Percentiles rank a stretch among this genome's conserved stretches.
Conservation (phyloP, 1,140 invertebrate species). For the Drosophila suzukii region DNA sequence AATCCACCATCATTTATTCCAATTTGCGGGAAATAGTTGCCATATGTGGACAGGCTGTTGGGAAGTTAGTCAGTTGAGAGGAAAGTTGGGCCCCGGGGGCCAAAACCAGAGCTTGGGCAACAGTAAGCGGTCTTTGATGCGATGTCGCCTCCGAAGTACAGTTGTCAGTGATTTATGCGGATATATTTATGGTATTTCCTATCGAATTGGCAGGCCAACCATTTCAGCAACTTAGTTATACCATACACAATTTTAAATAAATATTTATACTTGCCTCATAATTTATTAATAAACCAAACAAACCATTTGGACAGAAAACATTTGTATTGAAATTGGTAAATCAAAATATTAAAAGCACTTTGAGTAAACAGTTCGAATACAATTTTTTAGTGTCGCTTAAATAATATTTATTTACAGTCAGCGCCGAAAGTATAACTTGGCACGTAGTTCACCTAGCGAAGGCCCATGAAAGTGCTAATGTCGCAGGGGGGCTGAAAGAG, state of each 20-base stretch:
- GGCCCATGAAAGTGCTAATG: slow-evolving; percentile 24
- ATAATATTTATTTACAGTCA: slow-evolving; percentile 82
- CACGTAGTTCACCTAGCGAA: slow-evolving; percentile 68
- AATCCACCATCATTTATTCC: slow-evolving; percentile 79
- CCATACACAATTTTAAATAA: background rate
- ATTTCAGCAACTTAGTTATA: background rate
- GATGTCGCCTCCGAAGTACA: slow-evolving; percentile 6
- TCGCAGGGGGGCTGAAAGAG: background rate
- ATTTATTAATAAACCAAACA: slow-evolving; percentile 11
- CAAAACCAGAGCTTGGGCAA: slow-evolving; percentile 33
- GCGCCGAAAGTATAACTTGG: slow-evolving; percentile 75
- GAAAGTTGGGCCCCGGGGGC: slow-evolving; percentile 19
- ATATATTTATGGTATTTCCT: slow-evolving; percentile 6
- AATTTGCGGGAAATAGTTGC: slow-evolving; percentile 76
- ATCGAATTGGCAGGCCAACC: background rate
- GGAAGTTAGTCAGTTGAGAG: slow-evolving; percentile 17
- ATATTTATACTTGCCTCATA: slow-evolving; percentile 2
- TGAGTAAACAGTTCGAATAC: slow-evolving; percentile 49
- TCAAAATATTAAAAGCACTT: slow-evolving; percentile 1
- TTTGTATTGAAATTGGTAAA: background rate
- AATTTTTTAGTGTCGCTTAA: slow-evolving; percentile 82
- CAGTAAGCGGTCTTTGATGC: slow-evolving; percentile 37
- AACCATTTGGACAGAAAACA: slow-evolving; percentile 5
- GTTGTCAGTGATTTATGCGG: slow-evolving; percentile 38
- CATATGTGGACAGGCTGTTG: slow-evolving; percentile 60